phyloP scores from a whole-genome alignment of 2,797 vertebrate species.

The Eidolon dupreanum region DNA sequence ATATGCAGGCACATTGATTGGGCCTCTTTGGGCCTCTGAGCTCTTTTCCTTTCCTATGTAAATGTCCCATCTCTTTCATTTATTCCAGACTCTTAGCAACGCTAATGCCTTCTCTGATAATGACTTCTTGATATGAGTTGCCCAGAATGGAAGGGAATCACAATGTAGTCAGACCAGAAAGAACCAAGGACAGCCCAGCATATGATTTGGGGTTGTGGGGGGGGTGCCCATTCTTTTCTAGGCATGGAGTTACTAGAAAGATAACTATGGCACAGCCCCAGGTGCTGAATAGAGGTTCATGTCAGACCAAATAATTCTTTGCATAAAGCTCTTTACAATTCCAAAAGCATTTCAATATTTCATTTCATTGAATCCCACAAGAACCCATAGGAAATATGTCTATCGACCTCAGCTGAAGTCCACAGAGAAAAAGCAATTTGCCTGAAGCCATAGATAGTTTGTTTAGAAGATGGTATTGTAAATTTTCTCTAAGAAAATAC shows the following conservation, averaged over 20 bases:
- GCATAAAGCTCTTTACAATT: neutral
- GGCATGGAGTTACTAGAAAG: neutral
- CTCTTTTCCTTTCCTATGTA: neutral
- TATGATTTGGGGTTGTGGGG: neutral
- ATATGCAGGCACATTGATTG: neutral
- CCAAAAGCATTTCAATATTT: neutral
- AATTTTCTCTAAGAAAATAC: neutral
- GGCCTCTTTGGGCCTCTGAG: neutral
- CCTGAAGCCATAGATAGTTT: neutral
- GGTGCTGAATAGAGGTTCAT: neutral
- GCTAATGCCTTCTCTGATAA: neutral
- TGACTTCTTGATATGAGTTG: neutral
- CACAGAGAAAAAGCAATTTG: neutral
- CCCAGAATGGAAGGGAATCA: neutral
- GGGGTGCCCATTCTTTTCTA: neutral
- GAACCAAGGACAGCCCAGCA: neutral
- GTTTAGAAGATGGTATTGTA: neutral
- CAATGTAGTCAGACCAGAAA: neutral
- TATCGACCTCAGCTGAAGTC: neutral
- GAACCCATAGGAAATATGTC: neutral
- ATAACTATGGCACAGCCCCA: neutral
- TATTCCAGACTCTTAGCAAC: neutral
- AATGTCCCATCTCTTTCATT: neutral
- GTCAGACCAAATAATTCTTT: neutral
- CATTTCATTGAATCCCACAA: neutral